Percentiles rank a stretch among this genome's conserved stretches.
Evolutionary conservation across 2,888 invertebrate species (phyloP).

Genomic region (Pheosia tremula): DNA sequence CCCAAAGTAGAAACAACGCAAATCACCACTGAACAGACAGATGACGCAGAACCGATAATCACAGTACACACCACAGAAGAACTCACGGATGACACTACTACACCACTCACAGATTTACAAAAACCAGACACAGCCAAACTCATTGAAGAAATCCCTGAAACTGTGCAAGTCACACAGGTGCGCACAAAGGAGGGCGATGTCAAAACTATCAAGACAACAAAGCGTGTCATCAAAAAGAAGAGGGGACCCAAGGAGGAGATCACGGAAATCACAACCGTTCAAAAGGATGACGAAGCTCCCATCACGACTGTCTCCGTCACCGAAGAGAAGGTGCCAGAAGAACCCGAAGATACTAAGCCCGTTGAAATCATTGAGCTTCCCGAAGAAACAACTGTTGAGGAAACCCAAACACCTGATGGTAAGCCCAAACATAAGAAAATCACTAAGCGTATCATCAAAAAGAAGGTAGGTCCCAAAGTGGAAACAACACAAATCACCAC

Average conservation of each 20-base stretch:
- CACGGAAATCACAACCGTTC: conserved; percentile 30
- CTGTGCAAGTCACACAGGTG: conserved; percentile 17
- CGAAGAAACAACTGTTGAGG: conserved; percentile 14
- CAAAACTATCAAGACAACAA: conserved; percentile 13
- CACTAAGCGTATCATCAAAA: conserved; percentile 44
- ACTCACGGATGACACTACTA: conserved; percentile 16
- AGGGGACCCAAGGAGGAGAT: conserved; percentile 36
- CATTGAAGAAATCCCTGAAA: conserved; percentile 18
- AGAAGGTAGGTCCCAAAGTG: conserved; percentile 51
- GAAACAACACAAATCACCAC: conserved; percentile 55
- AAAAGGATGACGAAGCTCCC: conserved; percentile 37
- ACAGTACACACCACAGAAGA: conserved; percentile 47
- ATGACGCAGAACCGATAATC: conserved; percentile 30
- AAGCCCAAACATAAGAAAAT: conserved; percentile 33
- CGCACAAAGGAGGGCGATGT: conserved; percentile 15
- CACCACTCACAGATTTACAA: conserved; percentile 11
- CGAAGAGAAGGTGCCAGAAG: conserved; percentile 12
- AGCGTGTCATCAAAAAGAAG: conserved; percentile 37
- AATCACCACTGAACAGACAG: conserved; percentile 31
- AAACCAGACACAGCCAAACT: conserved; percentile 8
- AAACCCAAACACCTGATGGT: conserved; percentile 21
- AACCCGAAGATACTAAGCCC: not conserved
- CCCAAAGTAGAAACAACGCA: conserved; percentile 31
- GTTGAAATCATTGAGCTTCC: conserved; percentile 18
- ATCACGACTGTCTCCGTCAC: conserved; percentile 23